Percentiles rank a stretch among this genome's conserved stretches.
Conservation (phyloP, 2,113 vertebrate genomes). For the Gavialis gangeticus region DNA sequence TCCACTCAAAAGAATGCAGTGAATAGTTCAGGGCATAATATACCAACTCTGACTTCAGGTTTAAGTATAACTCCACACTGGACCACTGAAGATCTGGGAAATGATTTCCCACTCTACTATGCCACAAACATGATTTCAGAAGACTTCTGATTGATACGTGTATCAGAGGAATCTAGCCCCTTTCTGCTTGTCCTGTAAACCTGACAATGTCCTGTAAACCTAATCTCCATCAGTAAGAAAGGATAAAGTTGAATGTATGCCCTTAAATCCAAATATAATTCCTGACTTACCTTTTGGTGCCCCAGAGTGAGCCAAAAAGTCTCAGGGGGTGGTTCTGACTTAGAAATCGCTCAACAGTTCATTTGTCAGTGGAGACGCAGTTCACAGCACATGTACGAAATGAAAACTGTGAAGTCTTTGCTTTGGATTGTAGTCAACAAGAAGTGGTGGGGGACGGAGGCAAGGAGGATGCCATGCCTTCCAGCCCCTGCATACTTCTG, state of each 20-base stretch:
- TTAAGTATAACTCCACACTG: background rate
- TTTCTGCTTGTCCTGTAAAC: background rate
- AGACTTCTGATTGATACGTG: background rate
- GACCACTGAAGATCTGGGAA: background rate
- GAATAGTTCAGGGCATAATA: background rate
- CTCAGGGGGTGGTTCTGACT: background rate
- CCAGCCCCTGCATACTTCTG: background rate
- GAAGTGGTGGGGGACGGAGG: background rate
- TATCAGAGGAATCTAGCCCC: background rate
- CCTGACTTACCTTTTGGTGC: too few relatives aligned
- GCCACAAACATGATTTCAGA: background rate
- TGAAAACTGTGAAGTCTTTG: background rate
- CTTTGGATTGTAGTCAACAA: background rate
- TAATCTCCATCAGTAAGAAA: too few relatives aligned
- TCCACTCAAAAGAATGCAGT: background rate
- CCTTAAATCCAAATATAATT: too few relatives aligned
- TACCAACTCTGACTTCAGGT: background rate
- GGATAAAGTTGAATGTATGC: too few relatives aligned
- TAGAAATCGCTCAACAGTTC: accelerated
- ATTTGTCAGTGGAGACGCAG: background rate
- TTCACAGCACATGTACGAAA: background rate
- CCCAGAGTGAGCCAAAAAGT: background rate
- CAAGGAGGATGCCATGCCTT: background rate
- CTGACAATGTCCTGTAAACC: too few relatives aligned
- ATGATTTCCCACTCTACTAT: background rate